Conservation (phyloP, 2,113 vertebrate genomes). For the Gymnogyps californianus region DNA sequence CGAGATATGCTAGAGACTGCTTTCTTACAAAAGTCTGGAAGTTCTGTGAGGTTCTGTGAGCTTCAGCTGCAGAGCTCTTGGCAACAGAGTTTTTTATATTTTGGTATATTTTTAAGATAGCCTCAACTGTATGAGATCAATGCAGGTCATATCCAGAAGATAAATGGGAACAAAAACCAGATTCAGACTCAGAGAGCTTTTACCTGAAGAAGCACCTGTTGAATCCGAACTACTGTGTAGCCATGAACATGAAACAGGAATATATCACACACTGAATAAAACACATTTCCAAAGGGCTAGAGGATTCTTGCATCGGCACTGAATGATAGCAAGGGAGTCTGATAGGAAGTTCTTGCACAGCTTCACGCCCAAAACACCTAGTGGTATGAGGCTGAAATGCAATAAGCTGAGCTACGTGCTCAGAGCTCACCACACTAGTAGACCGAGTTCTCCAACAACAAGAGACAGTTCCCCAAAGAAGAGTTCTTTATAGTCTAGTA, state of each 20-base stretch:
- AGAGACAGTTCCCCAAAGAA: background rate
- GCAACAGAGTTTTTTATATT: background rate
- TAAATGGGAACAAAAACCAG: background rate
- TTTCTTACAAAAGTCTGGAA: background rate
- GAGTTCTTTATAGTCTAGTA: background rate
- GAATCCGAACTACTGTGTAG: background rate
- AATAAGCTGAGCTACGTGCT: background rate
- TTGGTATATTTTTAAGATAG: no score
- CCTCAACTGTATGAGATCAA: no score
- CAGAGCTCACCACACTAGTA: background rate
- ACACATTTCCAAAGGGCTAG: background rate
- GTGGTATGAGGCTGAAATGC: background rate
- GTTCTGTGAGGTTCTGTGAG: background rate
- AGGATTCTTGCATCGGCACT: background rate
- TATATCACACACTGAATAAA: background rate
- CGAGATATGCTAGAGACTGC: background rate
- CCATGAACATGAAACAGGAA: background rate
- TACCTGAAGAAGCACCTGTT: background rate
- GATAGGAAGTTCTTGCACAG: background rate
- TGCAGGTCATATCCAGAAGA: background rate
- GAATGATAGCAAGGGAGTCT: background rate
- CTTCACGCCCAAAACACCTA: background rate
- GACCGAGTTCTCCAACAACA: background rate
- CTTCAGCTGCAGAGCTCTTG: background rate
- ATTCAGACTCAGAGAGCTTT: background rate